Evolutionary conservation across 1,140 invertebrate genomes (phyloP).

Genomic region (Sycobia sp.): DNA sequence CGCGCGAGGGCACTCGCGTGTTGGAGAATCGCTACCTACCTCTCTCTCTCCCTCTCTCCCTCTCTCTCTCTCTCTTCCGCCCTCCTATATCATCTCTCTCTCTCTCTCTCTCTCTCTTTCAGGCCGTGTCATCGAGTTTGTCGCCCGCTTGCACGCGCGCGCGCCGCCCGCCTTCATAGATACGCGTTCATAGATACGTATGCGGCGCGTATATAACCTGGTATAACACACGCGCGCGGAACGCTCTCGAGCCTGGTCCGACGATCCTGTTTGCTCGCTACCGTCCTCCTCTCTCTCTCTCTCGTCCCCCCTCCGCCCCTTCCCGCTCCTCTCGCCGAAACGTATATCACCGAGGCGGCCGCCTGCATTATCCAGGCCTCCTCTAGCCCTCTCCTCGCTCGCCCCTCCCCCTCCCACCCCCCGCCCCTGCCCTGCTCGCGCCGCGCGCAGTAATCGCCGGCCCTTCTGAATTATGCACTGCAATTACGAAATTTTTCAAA

Average conservation of each 20-base stretch:
- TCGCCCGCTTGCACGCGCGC: slow-evolving; percentile 21
- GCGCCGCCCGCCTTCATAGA: no score
- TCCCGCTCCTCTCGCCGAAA: neutral
- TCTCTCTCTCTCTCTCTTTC: slow-evolving; percentile 1
- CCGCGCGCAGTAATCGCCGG: slow-evolving; percentile 1
- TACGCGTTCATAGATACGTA: neutral
- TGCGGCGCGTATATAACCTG: no score
- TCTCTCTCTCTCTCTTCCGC: slow-evolving; percentile 4
- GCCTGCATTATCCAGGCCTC: slow-evolving; percentile 11
- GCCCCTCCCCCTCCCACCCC: neutral
- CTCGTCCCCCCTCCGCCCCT: neutral
- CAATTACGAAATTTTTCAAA: slow-evolving; percentile 26
- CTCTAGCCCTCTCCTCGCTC: slow-evolving; percentile 22
- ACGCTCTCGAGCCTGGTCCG: no score
- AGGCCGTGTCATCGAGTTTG: slow-evolving; percentile 36
- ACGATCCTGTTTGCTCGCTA: no score
- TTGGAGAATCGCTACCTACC: neutral
- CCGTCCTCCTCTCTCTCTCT: no score
- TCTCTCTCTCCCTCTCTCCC: neutral
- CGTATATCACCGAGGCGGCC: slow-evolving; percentile 26
- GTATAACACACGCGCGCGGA: no score
- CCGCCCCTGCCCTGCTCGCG: no score
- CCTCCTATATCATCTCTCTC: no score
- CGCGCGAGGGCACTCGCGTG: slow-evolving; percentile 10
- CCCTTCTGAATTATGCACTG: slow-evolving; percentile 20